phyloP scores from a whole-genome alignment of 2,113 vertebrate genomes.

The Corythoichthys intestinalis region DNA sequence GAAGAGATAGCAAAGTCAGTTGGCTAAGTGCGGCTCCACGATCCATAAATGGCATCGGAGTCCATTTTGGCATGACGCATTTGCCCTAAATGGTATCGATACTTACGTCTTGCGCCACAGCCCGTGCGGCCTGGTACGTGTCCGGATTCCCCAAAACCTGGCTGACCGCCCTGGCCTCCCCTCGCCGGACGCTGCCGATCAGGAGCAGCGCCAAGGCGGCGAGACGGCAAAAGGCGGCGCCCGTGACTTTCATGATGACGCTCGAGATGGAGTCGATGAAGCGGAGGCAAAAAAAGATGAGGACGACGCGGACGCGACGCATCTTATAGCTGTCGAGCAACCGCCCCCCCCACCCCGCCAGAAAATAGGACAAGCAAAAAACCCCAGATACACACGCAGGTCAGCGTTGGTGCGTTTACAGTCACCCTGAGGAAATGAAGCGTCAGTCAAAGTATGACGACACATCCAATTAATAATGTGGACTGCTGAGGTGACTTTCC shows the following conservation, averaged over 20 bases:
- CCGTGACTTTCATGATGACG: slow-evolving; percentile 22
- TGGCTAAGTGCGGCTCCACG: too few relatives aligned
- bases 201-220: slow-evolving; percentile 39
- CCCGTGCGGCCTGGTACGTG: slow-evolving; percentile 1
- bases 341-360: slow-evolving; percentile 39
- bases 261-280: not conserved
- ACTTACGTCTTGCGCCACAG: slow-evolving; percentile 44
- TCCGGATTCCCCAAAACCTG: slow-evolving; percentile 8
- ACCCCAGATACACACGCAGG: slow-evolving; percentile 35
- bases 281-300: not conserved
- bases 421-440: slow-evolving; percentile 55
- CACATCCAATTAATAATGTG: not conserved
- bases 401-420: slow-evolving; percentile 42
- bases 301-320: not conserved
- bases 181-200: slow-evolving; percentile 39
- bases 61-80: not conserved
- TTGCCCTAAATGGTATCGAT: too few relatives aligned
- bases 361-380: slow-evolving; percentile 58
- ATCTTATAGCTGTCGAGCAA: slow-evolving; percentile 41
- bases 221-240: not conserved
- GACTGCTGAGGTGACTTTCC: slow-evolving; percentile 21
- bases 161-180: not conserved
- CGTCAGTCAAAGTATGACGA: slow-evolving; percentile 14
- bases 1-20: too few relatives aligned
- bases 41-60: too few relatives aligned